phyloP scores from a whole-genome alignment of 2,113 vertebrate genomes.

The Poicephalus meyeri region DNA sequence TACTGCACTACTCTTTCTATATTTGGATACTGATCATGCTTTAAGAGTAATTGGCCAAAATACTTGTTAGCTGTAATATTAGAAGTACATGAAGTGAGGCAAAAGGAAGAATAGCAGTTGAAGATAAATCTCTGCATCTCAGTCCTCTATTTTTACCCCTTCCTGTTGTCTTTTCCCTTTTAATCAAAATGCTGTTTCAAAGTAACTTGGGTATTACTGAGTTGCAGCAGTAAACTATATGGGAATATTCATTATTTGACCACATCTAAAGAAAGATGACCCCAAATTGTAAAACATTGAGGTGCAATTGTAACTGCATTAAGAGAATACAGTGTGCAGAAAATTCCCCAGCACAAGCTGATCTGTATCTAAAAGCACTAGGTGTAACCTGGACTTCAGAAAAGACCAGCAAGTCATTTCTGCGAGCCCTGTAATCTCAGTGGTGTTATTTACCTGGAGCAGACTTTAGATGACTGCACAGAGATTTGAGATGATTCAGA shows the following conservation, averaged over 20 bases:
- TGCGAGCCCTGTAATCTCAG: not conserved
- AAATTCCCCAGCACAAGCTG: not conserved
- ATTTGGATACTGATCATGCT: not conserved
- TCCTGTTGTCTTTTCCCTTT: not conserved
- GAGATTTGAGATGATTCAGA: not conserved
- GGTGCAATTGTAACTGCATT: not conserved
- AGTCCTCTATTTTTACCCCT: accelerated
- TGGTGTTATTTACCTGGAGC: not conserved
- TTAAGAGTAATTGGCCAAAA: not conserved
- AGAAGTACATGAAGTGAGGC: not conserved
- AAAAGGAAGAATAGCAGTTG: not conserved
- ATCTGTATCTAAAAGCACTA: not conserved
- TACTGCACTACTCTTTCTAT: not conserved
- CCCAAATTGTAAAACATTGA: not conserved
- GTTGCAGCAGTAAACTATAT: not conserved
- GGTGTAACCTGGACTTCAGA: not conserved
- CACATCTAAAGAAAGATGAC: not conserved
- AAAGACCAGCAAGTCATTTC: not conserved
- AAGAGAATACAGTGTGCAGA: not conserved
- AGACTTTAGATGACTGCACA: not conserved
- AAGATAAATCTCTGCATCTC: not conserved
- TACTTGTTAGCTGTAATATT: not conserved
- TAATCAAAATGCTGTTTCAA: not conserved
- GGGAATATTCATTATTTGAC: not conserved
- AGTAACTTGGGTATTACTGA: not conserved